Evolutionary conservation across 2,888 invertebrate species (phyloP).

Genomic region (Tipula unca): DNA sequence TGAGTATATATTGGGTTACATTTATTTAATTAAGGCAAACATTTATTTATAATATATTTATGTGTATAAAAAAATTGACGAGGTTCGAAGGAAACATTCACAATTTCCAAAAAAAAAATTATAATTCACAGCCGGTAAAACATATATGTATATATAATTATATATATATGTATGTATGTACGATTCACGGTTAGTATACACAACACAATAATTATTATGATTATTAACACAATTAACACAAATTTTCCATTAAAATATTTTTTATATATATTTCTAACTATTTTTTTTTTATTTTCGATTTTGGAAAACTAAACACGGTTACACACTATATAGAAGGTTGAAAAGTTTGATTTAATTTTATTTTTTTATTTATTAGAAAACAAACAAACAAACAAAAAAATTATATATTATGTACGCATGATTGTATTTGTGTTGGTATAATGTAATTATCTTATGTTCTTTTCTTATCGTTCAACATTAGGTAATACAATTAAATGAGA

Average conservation of each 20-base stretch:
- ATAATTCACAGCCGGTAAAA: neutral
- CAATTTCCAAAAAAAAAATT: neutral
- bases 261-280: neutral
- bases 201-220: no score
- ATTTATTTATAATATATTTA: neutral
- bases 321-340: neutral
- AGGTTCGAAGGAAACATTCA: neutral
- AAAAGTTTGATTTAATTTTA: neutral
- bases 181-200: neutral
- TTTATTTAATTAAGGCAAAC: neutral
- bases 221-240: neutral
- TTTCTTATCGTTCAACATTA: neutral
- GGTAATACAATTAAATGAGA: neutral
- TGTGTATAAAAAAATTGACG: neutral
- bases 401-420: neutral
- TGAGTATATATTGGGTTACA: neutral
- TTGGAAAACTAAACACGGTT: neutral
- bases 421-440: neutral
- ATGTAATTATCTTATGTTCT: neutral
- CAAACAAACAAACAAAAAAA: neutral
- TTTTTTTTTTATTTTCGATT: neutral
- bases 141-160: neutral
- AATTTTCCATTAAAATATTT: neutral
- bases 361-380: neutral
- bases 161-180: no score